phyloP scores from a whole-genome alignment of 35 echinoderm and acorn worm species.

The Holothuria glaberrima region DNA sequence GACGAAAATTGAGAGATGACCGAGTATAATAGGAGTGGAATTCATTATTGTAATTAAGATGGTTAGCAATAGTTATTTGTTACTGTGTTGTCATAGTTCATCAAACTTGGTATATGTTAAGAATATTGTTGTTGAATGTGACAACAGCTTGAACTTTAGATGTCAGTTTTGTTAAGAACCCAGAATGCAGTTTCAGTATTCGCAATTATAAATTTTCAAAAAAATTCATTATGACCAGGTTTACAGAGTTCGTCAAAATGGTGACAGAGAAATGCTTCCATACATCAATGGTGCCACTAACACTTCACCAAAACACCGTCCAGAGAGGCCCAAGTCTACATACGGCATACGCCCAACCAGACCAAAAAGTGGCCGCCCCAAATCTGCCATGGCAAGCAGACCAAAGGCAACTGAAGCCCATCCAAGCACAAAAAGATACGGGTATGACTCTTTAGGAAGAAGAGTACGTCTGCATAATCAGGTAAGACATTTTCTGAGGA shows the following conservation, averaged over 20 bases:
- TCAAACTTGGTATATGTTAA: too few species aligned
- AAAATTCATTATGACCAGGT: constrained; percentile 5
- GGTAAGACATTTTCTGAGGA: neutral
- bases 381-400: constrained; percentile 59
- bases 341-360: constrained; percentile 75
- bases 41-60: too few species aligned
- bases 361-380: constrained; percentile 62
- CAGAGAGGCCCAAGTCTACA: constrained; percentile 87
- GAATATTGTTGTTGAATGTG: too few species aligned
- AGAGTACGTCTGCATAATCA: constrained; percentile 48
- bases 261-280: constrained; percentile 79
- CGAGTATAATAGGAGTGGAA: too few species aligned
- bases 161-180: too few species aligned
- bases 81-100: too few species aligned
- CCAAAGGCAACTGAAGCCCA: constrained; percentile 62
- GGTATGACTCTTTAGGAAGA: constrained; percentile 69
- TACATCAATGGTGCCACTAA: constrained; percentile 45
- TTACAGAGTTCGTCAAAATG: constrained; percentile 60
- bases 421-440: constrained; percentile 84
- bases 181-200: too few species aligned
- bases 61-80: too few species aligned
- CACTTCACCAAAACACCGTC: constrained; percentile 47
- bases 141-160: too few species aligned
- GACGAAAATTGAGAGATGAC: too few species aligned
- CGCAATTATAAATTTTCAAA: too few species aligned